Percentiles rank a stretch among this genome's conserved stretches.
Evolutionary conservation across 2,888 invertebrate species (phyloP).

Genomic region (Pollenia griseotomentosa): DNA sequence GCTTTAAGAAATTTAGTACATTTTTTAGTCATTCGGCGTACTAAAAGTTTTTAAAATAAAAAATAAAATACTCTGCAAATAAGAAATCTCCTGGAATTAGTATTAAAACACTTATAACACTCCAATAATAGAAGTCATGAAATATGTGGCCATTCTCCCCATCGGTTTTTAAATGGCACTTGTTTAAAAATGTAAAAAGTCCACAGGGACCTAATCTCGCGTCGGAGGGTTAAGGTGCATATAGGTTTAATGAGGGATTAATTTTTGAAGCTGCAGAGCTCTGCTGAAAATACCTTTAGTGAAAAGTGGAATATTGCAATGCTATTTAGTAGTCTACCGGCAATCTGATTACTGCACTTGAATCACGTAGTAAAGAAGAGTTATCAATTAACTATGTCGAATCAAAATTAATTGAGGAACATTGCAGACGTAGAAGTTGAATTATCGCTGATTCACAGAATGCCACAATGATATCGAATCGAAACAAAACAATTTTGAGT

Average conservation of each 20-base stretch:
- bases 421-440: conserved; percentile 2
- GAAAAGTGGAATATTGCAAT: conserved; percentile 43
- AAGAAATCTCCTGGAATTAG: no score
- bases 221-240: no score
- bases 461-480: conserved; percentile 8
- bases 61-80: no score
- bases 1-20: no score
- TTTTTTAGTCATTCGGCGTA: no score
- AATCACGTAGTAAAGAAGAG: conserved; percentile 23
- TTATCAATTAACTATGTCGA: conserved; percentile 40
- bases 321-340: conserved; percentile 35
- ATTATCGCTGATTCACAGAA: conserved; percentile 1
- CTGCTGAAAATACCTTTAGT: neutral
- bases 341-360: conserved; percentile 21
- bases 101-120: no score
- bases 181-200: no score
- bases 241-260: conserved; percentile 1
- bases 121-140: no score
- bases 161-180: no score
- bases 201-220: no score
- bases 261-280: conserved; percentile 9
- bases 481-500: neutral
- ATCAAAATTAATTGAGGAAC: conserved; percentile 46
- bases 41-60: no score
- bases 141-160: no score